These are phyloP conservation scores for Cactoblastis cactorum DNA, from an alignment of 2,888 invertebrate species.

Conservation along the genomic window DNA sequence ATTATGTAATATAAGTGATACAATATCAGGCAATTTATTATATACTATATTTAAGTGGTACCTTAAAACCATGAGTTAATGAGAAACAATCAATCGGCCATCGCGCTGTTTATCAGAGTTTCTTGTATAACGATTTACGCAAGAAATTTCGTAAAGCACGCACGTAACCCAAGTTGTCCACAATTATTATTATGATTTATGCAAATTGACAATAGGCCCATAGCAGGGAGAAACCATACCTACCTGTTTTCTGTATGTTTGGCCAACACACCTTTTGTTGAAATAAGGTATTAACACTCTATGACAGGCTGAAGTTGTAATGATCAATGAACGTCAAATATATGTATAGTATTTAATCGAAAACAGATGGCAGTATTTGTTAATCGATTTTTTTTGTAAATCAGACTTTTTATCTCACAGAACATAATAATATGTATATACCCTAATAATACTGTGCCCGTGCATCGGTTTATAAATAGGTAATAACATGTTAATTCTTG, in stretches of 20 bases:
- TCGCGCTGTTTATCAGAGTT: conserved; percentile 7
- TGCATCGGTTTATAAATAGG: conserved; percentile 5
- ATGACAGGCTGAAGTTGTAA: conserved; percentile 4
- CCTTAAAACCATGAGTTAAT: conserved; percentile 17
- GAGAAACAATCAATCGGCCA: conserved; percentile 23
- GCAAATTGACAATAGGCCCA: conserved; percentile 33
- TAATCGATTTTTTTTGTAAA: too few relatives aligned
- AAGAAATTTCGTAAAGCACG: conserved; percentile 33
- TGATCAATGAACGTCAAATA: too few relatives aligned
- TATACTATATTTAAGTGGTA: neutral
- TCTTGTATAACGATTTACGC: conserved; percentile 35
- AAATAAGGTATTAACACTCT: conserved; percentile 14
- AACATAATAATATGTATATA: too few relatives aligned
- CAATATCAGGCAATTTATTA: neutral
- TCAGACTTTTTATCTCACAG: too few relatives aligned
- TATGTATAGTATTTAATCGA: neutral
- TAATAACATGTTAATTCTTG: too few relatives aligned
- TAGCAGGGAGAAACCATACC: conserved; percentile 23
- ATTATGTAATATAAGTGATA: too few relatives aligned
- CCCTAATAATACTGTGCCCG: too few relatives aligned
- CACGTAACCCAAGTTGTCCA: conserved; percentile 20
- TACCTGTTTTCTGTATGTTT: conserved; percentile 16
- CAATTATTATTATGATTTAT: conserved; percentile 42
- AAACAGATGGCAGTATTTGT: neutral
- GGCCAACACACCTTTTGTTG: conserved; percentile 23